A percentile compares a stretch with the other conserved stretches of the same genome.
Conservation (phyloP, 2,113 vertebrate species). For the Pituophis catenifer region DNA sequence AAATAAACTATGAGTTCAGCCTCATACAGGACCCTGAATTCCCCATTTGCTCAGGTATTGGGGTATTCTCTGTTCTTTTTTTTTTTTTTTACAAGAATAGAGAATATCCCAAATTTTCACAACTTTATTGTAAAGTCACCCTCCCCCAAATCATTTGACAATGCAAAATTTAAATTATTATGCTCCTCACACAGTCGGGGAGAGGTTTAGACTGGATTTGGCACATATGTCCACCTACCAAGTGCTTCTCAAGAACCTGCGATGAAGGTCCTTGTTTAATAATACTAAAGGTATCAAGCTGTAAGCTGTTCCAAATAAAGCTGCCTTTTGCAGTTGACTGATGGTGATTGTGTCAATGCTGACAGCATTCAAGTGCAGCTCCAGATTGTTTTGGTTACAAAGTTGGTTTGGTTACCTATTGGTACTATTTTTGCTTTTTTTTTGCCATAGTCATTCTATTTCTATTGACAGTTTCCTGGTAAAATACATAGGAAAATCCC, state of each 20-base stretch:
- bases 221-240: background rate
- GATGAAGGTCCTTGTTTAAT: background rate
- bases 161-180: background rate
- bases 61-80: background rate
- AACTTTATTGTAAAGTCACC: background rate
- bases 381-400: background rate
- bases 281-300: background rate
- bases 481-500: background rate
- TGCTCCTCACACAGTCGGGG: background rate
- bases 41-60: background rate
- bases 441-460: background rate
- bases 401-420: background rate
- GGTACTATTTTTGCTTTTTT: background rate
- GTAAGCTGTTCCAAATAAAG: background rate
- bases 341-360: background rate
- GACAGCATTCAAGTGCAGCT: background rate
- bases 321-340: background rate
- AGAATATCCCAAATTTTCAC: background rate
- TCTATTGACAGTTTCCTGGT: background rate
- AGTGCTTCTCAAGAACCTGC: background rate
- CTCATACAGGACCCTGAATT: background rate
- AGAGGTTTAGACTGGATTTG: background rate
- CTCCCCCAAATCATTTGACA: background rate
- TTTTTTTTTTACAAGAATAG: background rate
- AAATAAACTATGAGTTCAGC: no score